These are phyloP conservation scores for Dendrocincla tyrannina DNA, from an alignment of 2,797 vertebrate genomes.

Conservation along the genomic window DNA sequence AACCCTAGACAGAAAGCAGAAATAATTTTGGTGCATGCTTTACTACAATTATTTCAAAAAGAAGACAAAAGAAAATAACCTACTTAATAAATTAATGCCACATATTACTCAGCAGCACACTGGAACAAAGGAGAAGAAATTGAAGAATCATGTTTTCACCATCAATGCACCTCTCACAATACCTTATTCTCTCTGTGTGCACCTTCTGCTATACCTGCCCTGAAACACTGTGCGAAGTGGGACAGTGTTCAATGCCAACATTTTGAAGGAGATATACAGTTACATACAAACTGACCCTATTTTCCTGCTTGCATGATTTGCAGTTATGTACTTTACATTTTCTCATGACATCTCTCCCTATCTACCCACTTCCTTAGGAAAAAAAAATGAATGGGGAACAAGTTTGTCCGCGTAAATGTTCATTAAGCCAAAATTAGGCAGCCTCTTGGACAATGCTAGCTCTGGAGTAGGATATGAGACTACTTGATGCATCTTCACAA, in stretches of 20 bases:
- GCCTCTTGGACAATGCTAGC: background rate
- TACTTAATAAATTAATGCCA: conserved; percentile 59
- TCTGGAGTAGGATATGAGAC: background rate
- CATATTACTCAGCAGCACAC: conserved; percentile 16
- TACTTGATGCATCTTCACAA: background rate
- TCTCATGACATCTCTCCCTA: background rate
- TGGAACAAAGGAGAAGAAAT: conserved; percentile 55
- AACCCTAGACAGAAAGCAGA: conserved; percentile 18
- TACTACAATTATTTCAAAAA: conserved; percentile 49
- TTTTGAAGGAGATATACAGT: background rate
- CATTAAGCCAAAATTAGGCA: background rate
- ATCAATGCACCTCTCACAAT: background rate
- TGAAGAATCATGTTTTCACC: conserved; percentile 31
- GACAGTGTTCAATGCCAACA: background rate
- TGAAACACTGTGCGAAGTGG: background rate
- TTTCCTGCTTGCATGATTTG: background rate
- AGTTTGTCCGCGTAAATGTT: background rate
- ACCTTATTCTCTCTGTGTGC: background rate
- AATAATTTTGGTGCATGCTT: conserved; percentile 13
- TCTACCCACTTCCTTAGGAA: background rate
- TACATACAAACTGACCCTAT: background rate
- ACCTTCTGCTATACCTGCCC: background rate
- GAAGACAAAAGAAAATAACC: conserved; percentile 61
- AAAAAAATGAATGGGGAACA: background rate
- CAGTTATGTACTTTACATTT: background rate